Conservation (phyloP, 2,797 vertebrate species). For the Vultur gryphus region DNA sequence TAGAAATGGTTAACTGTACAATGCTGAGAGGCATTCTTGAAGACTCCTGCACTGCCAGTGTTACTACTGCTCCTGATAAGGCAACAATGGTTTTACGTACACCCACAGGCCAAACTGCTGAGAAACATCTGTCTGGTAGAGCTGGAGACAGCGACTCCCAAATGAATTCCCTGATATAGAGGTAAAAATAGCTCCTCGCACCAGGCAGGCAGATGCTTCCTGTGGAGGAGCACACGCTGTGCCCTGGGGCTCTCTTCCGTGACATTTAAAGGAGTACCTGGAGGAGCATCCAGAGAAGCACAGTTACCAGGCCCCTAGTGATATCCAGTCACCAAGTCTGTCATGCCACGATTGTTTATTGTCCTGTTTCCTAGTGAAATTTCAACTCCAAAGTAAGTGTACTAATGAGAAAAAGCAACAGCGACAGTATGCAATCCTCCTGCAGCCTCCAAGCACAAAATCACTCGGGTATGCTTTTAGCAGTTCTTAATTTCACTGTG, state of each 20-base stretch:
- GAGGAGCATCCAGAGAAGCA: not conserved
- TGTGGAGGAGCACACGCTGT: not conserved
- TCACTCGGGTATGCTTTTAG: too few relatives aligned
- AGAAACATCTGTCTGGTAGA: not conserved
- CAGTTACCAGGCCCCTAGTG: not conserved
- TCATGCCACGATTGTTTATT: not conserved
- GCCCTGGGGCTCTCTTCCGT: not conserved
- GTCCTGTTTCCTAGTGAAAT: not conserved
- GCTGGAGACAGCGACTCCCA: not conserved
- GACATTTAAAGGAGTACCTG: not conserved
- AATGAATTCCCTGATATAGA: not conserved
- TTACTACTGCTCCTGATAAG: not conserved
- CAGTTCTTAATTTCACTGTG: not conserved
- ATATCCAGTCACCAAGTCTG: not conserved
- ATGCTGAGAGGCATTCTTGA: not conserved
- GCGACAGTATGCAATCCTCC: not conserved
- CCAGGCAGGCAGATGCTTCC: not conserved
- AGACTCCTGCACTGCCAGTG: not conserved
- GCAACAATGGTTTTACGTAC: not conserved
- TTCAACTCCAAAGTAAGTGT: not conserved
- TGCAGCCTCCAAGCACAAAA: not conserved
- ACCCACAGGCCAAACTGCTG: not conserved
- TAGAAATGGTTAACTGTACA: fast-evolving
- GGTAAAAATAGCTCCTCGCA: not conserved
- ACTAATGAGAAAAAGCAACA: not conserved